Evolutionary conservation across 2,797 vertebrate genomes (phyloP).

Genomic region (Falco concolor): DNA sequence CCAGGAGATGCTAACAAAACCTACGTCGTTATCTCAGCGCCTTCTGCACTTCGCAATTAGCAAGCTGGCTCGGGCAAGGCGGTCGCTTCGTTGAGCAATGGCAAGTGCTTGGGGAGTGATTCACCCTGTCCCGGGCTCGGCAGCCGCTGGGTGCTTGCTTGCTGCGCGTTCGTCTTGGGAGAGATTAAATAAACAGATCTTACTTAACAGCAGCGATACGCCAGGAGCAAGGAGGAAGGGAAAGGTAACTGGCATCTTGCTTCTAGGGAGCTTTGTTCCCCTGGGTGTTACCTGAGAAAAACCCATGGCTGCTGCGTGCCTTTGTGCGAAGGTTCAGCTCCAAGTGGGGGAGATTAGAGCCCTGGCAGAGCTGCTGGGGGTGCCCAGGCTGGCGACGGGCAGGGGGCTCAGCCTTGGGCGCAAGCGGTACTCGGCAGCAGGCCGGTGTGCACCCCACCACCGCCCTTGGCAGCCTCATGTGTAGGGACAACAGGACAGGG

Average conservation of each 20-base stretch:
- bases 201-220: not conserved
- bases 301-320: not conserved
- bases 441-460: too few relatives aligned
- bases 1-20: not conserved
- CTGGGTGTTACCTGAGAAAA: not conserved
- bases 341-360: rapidly evolving
- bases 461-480: rapidly evolving
- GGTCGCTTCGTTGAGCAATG: not conserved
- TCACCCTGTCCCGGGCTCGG: not conserved
- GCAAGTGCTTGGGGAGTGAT: not conserved
- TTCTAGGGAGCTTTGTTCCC: not conserved
- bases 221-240: not conserved
- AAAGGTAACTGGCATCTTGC: not conserved
- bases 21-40: not conserved
- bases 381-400: not conserved
- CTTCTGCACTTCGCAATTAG: not conserved
- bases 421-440: not conserved
- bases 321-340: not conserved
- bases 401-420: not conserved
- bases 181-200: not conserved
- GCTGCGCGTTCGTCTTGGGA: not conserved
- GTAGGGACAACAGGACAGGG: not conserved
- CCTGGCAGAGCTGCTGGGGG: not conserved
- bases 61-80: not conserved
- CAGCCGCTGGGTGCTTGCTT: not conserved